These are phyloP conservation scores for Pangasianodon gigas DNA, from an alignment of 2,113 vertebrate genomes.

Conservation along the genomic window DNA sequence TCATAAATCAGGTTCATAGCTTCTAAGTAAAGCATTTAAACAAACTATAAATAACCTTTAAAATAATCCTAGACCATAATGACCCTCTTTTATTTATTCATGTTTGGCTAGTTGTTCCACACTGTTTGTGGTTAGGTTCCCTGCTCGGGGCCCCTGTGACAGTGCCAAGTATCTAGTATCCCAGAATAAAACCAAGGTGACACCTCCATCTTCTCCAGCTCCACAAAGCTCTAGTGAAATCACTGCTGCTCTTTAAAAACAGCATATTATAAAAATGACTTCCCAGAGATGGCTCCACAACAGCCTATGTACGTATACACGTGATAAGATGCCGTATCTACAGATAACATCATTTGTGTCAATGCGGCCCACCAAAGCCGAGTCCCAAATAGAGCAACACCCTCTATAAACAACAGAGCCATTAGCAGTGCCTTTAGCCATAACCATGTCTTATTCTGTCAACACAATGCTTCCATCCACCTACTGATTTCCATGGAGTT, in stretches of 20 bases:
- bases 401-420: constrained; percentile 8
- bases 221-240: not conserved
- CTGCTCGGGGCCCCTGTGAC: not conserved
- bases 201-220: not conserved
- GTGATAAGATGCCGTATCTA: not conserved
- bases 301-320: not conserved
- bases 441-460: not conserved
- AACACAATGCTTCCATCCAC: not conserved
- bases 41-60: not conserved
- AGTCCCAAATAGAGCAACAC: not conserved
- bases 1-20: not conserved
- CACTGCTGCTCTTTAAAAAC: not conserved
- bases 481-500: not conserved
- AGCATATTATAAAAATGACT: not conserved
- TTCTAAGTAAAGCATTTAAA: not conserved
- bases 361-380: not conserved
- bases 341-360: not conserved
- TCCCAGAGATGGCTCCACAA: not conserved
- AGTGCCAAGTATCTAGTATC: not conserved
- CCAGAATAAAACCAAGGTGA: constrained; percentile 20
- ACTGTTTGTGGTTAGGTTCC: constrained; percentile 6
- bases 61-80: not conserved
- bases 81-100: not conserved
- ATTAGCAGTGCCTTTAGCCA: constrained; percentile 9
- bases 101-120: not conserved